Conservation (phyloP, 2,113 vertebrate species). For the Rhineura floridana region DNA sequence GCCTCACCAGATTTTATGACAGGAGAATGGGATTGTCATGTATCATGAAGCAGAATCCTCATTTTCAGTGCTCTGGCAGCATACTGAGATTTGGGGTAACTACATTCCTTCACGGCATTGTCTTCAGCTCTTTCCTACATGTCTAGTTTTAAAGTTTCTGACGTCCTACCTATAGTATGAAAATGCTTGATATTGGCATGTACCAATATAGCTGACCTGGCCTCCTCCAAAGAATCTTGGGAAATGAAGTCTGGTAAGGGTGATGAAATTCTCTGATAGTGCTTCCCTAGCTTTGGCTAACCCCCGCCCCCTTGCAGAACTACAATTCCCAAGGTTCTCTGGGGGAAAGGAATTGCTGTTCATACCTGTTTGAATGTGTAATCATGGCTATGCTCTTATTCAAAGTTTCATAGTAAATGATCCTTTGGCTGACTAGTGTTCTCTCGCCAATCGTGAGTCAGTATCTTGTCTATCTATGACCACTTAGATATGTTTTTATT, state of each 20-base stretch:
- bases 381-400: not conserved
- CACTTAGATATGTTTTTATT: not conserved
- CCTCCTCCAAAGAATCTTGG: not conserved
- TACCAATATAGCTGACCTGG: not conserved
- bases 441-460: not conserved
- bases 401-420: not conserved
- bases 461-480: not conserved
- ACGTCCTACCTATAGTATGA: not conserved
- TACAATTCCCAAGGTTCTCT: not conserved
- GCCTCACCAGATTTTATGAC: not conserved
- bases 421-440: not conserved
- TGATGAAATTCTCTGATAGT: not conserved
- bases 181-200: not conserved
- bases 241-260: not conserved
- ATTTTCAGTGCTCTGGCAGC: not conserved
- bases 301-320: not conserved
- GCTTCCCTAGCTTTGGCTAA: not conserved
- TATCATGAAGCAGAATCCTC: not conserved
- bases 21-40: too few species aligned
- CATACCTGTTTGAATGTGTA: not conserved
- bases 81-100: not conserved
- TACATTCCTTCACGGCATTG: not conserved
- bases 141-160: not conserved
- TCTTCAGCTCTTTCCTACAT: not conserved
- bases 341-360: not conserved